Conservation (phyloP, 2,113 vertebrate species). For the Passer domesticus region DNA sequence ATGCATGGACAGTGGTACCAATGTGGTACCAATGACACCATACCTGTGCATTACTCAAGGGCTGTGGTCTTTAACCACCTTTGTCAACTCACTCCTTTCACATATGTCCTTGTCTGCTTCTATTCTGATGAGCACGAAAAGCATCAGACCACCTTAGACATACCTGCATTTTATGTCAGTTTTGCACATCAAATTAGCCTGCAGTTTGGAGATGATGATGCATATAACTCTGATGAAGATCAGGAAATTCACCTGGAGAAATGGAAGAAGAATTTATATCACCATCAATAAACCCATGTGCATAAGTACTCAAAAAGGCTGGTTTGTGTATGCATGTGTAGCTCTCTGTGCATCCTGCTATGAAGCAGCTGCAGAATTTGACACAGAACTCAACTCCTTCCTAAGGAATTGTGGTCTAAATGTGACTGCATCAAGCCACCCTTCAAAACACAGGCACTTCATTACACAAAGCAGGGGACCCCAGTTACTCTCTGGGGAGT, state of each 20-base stretch:
- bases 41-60: not conserved
- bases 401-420: not conserved
- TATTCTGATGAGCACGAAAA: not conserved
- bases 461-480: not conserved
- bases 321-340: not conserved
- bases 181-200: slow-evolving; percentile 87
- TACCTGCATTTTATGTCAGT: slow-evolving; percentile 91
- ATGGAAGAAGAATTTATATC: not conserved
- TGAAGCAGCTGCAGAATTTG: not conserved
- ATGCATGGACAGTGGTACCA: too few relatives aligned
- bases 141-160: not conserved
- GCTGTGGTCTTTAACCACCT: not conserved
- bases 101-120: not conserved
- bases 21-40: not conserved
- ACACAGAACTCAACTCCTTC: not conserved
- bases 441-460: not conserved
- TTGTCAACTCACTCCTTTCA: not conserved
- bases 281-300: not conserved
- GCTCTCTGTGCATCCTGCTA: not conserved
- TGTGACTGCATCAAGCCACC: not conserved
- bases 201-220: slow-evolving; percentile 87
- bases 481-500: not conserved
- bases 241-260: slow-evolving; percentile 84
- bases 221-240: slow-evolving; percentile 89
- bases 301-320: not conserved